These are phyloP conservation scores for Antigone vipio DNA, from an alignment of 2,113 vertebrate genomes.

Conservation along the genomic window DNA sequence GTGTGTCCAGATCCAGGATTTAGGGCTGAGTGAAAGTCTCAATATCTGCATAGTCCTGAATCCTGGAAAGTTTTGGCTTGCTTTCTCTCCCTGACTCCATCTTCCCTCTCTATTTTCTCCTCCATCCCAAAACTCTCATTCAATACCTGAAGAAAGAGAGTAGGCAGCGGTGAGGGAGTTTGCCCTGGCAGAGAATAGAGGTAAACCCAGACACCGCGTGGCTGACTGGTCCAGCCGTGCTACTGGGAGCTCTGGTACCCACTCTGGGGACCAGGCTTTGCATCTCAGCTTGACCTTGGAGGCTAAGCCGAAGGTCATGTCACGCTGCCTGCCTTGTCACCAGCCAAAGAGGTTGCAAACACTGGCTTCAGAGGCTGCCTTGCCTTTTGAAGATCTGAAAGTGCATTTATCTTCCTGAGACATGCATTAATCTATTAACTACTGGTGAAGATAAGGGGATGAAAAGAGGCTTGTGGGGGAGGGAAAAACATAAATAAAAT, in stretches of 20 bases:
- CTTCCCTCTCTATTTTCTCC: background rate
- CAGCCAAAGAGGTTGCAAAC: background rate
- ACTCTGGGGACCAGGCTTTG: background rate
- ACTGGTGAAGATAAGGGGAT: constrained; percentile 18
- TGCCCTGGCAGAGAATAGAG: background rate
- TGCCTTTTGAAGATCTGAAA: constrained; percentile 54
- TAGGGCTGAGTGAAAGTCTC: background rate
- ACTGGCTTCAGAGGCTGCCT: constrained; percentile 21
- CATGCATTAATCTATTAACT: constrained; percentile 43
- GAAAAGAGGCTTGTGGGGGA: background rate
- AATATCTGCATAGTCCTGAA: fast-evolving
- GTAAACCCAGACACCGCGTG: fast-evolving
- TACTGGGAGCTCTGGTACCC: background rate
- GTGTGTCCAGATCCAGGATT: background rate
- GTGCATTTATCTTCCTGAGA: constrained; percentile 53
- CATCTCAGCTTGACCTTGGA: background rate
- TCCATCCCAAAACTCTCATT: background rate
- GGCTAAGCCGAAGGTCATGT: background rate
- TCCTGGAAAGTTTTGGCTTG: background rate
- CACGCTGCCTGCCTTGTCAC: background rate
- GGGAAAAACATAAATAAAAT: background rate
- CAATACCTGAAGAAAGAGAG: background rate
- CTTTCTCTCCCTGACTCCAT: background rate
- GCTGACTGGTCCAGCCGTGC: background rate
- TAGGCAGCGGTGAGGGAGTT: background rate